Percentiles rank a stretch among this genome's conserved stretches.
Conservation (phyloP, 1,140 invertebrate genomes). For the Drosophila subpulchrella region DNA sequence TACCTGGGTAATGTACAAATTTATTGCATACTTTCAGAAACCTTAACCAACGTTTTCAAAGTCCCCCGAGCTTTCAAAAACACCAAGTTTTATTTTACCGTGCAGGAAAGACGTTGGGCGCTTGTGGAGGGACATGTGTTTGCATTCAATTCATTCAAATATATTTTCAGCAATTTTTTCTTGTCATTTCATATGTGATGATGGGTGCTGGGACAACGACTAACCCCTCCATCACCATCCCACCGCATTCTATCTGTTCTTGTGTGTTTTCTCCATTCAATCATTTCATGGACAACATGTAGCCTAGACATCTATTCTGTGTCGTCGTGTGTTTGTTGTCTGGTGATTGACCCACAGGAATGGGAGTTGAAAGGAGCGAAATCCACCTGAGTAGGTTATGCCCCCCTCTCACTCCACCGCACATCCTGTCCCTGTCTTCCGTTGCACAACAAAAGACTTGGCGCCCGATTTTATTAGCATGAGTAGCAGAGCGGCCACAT, state of each 20-base stretch:
- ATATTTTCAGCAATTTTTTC: conserved; percentile 75
- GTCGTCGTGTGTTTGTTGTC: conserved; percentile 41
- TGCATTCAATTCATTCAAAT: conserved; percentile 79
- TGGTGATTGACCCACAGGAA: conserved; percentile 59
- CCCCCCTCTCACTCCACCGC: neutral
- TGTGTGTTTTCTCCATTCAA: conserved; percentile 59
- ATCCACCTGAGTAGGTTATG: conserved; percentile 42
- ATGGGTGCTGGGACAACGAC: conserved; percentile 25
- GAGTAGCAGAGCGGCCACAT: conserved; percentile 34
- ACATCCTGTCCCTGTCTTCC: conserved; percentile 10
- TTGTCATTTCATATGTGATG: conserved; percentile 66
- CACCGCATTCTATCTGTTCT: conserved; percentile 1
- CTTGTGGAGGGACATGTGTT: conserved; percentile 50
- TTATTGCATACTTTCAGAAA: neutral
- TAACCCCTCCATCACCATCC: neutral
- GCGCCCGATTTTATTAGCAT: conserved; percentile 71
- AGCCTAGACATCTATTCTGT: conserved; percentile 52
- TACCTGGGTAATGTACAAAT: neutral
- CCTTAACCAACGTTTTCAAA: neutral
- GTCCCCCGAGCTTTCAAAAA: neutral
- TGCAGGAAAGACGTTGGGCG: conserved; percentile 15
- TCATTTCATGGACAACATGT: conserved; percentile 68
- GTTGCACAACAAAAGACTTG: conserved; percentile 58
- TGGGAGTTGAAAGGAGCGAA: conserved; percentile 46
- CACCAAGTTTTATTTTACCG: conserved; percentile 11